These are phyloP conservation scores for Baryphthengus martii DNA, from an alignment of 2,113 vertebrate species.

Conservation along the genomic window DNA sequence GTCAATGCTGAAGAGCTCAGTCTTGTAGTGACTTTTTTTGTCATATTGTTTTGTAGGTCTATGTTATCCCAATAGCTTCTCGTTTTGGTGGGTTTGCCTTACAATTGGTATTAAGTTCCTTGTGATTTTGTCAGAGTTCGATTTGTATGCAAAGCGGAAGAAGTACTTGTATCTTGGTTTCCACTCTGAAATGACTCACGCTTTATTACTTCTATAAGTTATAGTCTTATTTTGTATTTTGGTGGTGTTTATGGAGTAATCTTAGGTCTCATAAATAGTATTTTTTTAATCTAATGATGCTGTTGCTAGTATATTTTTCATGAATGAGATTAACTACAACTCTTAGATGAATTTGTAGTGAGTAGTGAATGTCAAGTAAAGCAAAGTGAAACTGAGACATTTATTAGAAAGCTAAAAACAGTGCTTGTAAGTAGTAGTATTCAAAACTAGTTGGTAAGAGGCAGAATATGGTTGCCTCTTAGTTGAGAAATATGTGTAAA, in stretches of 20 bases:
- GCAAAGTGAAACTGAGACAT: not conserved
- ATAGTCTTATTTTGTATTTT: accelerated
- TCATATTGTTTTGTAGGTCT: accelerated
- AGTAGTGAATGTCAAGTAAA: no score
- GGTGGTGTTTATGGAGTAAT: accelerated
- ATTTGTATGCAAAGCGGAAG: accelerated
- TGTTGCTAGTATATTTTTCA: not conserved
- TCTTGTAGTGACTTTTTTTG: accelerated
- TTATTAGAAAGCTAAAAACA: not conserved
- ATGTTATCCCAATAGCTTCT: accelerated
- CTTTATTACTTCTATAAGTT: accelerated
- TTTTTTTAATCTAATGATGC: accelerated
- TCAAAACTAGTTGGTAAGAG: not conserved
- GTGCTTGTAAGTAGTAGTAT: accelerated
- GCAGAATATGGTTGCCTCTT: not conserved
- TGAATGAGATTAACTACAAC: not conserved
- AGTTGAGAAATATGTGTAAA: not conserved
- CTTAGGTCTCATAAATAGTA: not conserved
- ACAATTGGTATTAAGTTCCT: accelerated
- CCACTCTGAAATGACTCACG: accelerated
- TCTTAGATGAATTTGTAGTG: accelerated
- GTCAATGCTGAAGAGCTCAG: accelerated
- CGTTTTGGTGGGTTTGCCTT: accelerated
- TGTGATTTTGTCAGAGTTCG: accelerated
- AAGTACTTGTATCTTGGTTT: not conserved